Conservation (phyloP, 53 echinoderm and acorn worm species). For the Hippasteria phrygiana region DNA sequence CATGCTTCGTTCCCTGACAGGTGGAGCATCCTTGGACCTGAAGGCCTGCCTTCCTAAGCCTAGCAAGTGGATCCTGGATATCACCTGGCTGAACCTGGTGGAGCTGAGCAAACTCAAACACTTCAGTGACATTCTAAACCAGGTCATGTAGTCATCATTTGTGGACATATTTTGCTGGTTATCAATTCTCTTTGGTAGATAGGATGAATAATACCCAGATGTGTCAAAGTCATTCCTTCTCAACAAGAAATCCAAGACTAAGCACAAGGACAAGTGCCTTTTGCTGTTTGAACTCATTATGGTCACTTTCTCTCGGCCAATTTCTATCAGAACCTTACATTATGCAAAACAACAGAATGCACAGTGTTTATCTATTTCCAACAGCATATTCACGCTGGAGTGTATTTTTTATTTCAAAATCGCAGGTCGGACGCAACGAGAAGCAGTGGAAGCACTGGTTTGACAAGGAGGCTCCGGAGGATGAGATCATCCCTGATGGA, state of each 20-base stretch:
- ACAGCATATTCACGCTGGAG: too few species aligned
- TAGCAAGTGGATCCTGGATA: conserved; percentile 97
- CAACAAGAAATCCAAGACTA: too few species aligned
- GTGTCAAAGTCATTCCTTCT: too few species aligned
- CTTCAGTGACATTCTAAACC: conserved; percentile 93
- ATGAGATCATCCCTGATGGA: conserved; percentile 95
- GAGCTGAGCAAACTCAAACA: conserved; percentile 95
- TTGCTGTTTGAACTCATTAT: too few species aligned
- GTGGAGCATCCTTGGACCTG: conserved; percentile 95
- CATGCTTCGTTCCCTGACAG: conserved; percentile 67
- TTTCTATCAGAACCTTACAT: too few species aligned
- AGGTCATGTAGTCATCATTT: conserved; percentile 47
- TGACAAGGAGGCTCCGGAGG: conserved; percentile 97
- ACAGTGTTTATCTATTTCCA: too few species aligned
- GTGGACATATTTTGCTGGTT: neutral
- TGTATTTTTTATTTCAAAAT: neutral
- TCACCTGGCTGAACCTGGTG: conserved; percentile 99
- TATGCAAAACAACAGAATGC: too few species aligned
- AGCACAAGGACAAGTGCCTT: too few species aligned
- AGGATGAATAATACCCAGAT: too few species aligned
- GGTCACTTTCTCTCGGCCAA: too few species aligned
- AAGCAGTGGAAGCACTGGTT: conserved; percentile 99
- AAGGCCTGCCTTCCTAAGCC: conserved; percentile 94
- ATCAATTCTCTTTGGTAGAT: too few species aligned
- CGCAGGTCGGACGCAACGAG: conserved; percentile 83